Percentiles rank a stretch among this genome's conserved stretches.
phyloP scores from a whole-genome alignment of 92 coral and sea anemone genomes.

The Galaxea fascicularis region DNA sequence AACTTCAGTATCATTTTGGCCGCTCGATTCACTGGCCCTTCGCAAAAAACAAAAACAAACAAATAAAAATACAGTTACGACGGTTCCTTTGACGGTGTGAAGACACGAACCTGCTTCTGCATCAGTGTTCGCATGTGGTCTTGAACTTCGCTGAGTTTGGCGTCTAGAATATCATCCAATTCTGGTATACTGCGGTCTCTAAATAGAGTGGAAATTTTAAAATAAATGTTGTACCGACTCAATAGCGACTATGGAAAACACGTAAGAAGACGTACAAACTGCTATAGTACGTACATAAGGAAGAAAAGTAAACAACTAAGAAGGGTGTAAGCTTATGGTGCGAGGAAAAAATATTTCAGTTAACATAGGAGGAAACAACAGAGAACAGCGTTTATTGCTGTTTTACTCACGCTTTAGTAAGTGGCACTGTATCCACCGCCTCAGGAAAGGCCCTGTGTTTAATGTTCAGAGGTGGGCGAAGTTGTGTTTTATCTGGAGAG shows the following conservation, averaged over 20 bases:
- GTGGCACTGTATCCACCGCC: slow-evolving; percentile 77
- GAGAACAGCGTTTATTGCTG: not conserved
- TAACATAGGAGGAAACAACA: not conserved
- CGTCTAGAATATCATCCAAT: slow-evolving; percentile 87
- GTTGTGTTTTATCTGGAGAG: slow-evolving; percentile 66
- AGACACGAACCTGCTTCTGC: slow-evolving; percentile 85
- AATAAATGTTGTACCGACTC: too few species aligned
- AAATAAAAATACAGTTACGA: too few species aligned
- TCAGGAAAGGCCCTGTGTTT: slow-evolving; percentile 88
- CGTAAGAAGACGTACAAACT: not conserved
- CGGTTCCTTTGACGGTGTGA: too few species aligned
- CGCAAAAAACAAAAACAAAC: not conserved
- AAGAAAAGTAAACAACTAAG: too few species aligned
- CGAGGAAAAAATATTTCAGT: not conserved
- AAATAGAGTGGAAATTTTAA: not conserved
- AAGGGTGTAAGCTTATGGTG: too few species aligned
- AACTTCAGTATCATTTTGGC: not conserved
- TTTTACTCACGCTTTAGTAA: slow-evolving; percentile 87
- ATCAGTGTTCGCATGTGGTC: slow-evolving; percentile 91
- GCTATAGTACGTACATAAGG: not conserved
- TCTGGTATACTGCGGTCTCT: slow-evolving; percentile 95
- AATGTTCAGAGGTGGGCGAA: slow-evolving; percentile 51
- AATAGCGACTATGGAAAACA: not conserved
- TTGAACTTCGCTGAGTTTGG: slow-evolving; percentile 81
- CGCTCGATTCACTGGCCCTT: not conserved